Conservation (phyloP, 2,113 vertebrate species). For the Pristiophorus japonicus region DNA sequence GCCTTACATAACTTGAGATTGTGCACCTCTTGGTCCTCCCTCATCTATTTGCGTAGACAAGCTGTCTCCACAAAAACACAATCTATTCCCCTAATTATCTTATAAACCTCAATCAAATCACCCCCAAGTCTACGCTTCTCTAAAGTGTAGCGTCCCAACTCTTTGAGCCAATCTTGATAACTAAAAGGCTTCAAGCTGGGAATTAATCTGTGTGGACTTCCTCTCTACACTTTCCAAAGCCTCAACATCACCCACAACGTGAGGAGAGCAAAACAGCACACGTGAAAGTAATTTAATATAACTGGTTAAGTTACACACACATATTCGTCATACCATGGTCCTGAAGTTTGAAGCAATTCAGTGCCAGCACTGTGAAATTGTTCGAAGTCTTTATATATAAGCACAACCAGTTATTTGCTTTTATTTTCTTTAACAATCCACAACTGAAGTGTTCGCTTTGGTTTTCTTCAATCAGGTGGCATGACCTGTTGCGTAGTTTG, state of each 20-base stretch:
- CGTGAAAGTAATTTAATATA: not conserved
- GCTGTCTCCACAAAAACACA: too few relatives aligned
- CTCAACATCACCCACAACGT: not conserved
- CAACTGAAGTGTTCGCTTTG: not conserved
- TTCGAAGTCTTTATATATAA: not conserved
- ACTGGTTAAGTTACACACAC: not conserved
- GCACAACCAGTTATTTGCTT: not conserved
- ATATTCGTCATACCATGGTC: not conserved
- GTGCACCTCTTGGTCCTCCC: too few relatives aligned
- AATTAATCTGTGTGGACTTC: too few relatives aligned
- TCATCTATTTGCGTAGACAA: too few relatives aligned
- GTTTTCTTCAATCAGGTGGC: not conserved
- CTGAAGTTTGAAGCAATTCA: not conserved
- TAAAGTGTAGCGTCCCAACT: too few relatives aligned
- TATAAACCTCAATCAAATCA: too few relatives aligned
- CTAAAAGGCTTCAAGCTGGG: not conserved
- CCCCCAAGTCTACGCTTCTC: too few relatives aligned
- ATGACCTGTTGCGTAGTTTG: rapidly evolving
- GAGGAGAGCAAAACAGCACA: not conserved
- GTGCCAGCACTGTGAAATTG: not conserved
- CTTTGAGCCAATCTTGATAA: not conserved
- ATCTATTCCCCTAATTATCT: too few relatives aligned
- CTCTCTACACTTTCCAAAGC: not conserved
- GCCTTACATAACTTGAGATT: too few relatives aligned
- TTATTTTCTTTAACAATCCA: not conserved